Evolutionary conservation across 2,888 invertebrate genomes (phyloP).

Genomic region (Xanthostigma xanthostigma): DNA sequence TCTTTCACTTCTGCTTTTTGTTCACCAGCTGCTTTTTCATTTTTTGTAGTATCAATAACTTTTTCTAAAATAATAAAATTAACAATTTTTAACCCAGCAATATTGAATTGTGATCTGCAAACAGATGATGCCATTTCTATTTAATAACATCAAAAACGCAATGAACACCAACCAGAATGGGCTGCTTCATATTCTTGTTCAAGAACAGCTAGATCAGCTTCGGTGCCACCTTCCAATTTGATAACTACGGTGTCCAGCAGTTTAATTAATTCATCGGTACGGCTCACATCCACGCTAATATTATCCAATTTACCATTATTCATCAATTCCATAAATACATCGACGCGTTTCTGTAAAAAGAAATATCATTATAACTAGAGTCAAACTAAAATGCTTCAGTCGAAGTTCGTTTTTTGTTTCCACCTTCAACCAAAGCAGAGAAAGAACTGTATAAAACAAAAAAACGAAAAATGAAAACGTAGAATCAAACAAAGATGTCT

Average conservation of each 20-base stretch:
- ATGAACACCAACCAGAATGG: constrained; percentile 10
- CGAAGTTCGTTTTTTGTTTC: background rate
- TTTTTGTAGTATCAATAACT: constrained; percentile 12
- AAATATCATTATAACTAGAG: constrained; percentile 5
- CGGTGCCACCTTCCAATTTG: constrained; percentile 84
- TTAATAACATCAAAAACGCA: background rate
- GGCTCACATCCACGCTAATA: constrained; percentile 73
- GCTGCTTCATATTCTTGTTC: constrained; percentile 44
- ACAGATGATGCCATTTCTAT: background rate
- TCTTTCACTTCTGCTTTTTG: constrained; percentile 16
- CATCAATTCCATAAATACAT: constrained; percentile 77
- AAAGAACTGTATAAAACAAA: constrained; percentile 4
- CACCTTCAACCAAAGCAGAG: background rate
- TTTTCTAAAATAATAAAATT: background rate
- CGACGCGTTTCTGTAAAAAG: constrained; percentile 57
- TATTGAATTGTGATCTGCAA: background rate
- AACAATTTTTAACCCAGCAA: background rate
- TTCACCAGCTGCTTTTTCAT: constrained; percentile 17
- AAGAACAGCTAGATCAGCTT: constrained; percentile 75
- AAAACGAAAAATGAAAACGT: constrained; percentile 6
- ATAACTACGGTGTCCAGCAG: constrained; percentile 93
- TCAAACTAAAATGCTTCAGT: background rate
- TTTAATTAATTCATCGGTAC: constrained; percentile 66
- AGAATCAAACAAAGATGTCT: background rate
- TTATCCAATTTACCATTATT: constrained; percentile 56